Base-by-base conservation (phyloP, 2,888 invertebrate species). In the Plagodis pulveraria region DNA sequence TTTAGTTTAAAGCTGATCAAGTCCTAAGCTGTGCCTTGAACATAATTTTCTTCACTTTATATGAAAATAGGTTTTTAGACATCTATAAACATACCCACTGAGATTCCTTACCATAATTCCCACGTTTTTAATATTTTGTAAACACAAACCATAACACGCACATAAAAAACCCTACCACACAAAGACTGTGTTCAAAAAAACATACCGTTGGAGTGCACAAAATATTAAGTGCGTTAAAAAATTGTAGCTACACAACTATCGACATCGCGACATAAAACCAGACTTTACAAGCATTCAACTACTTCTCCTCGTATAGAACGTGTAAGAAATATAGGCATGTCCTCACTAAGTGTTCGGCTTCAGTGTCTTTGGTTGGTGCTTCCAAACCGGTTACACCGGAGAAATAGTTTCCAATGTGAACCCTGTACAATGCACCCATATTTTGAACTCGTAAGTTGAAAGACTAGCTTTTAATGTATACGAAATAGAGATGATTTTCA, bases 301-400 rank as follows among this genome's bases (percentile, higher is more conserved):
- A 58, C 67, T 67, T 63, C 66, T 65, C 36, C 56, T 63, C 68
- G 65, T 69, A 69, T 66, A 67, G 62, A 60, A 67, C 62, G 41
- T 60, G 70, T 73, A 71, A 75, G 69, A 74, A 71, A 77, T 76
- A 75, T 77, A 78, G 79, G 78, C 72, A 75, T 78, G 74, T 81
- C 77, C 74, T 69, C 69, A 73, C 74, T 80, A 81, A 83, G 77
- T 77, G 78, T 73, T 75, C 78, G 73, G 70, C 70, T 73, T 73
- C 67, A 77, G 78, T 73, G 78, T 74, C 76, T 74, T 74, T 70
- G 72, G 72, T 76, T 73, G 70, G 74, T 73, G 77, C 75, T 76
- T 76, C 77, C 67, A 68, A 89, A 89, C 89, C 88, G 87, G 90
- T 90, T 87, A 56, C 62, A 71, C 72, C 64, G 78, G 82, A 80